A percentile compares a stretch with the other conserved stretches of the same genome.
phyloP scores from a whole-genome alignment of 2,888 invertebrate genomes.

The Villa cingulata region DNA sequence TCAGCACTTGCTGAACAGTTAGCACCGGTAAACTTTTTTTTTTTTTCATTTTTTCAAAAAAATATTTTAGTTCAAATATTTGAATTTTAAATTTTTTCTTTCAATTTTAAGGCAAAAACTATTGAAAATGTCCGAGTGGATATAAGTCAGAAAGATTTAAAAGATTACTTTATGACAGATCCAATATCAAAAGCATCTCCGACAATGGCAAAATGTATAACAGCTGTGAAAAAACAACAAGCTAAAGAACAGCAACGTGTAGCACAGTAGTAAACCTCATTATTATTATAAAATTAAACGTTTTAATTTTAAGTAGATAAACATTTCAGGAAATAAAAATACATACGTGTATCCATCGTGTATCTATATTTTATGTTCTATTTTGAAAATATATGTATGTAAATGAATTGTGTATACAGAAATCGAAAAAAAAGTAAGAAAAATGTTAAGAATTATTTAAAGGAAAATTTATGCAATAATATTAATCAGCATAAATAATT shows the following conservation, averaged over 20 bases:
- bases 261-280: neutral
- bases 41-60: too few species aligned
- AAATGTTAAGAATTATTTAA: too few species aligned
- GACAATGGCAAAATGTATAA: conserved; percentile 97
- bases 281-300: too few species aligned
- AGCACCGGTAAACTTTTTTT: conserved; percentile 44
- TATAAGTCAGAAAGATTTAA: conserved; percentile 60
- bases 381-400: too few species aligned
- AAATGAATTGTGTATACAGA: too few species aligned
- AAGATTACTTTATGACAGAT: conserved; percentile 92
- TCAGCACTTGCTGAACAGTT: conserved; percentile 67
- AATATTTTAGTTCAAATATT: neutral
- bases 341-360: too few species aligned
- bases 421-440: too few species aligned
- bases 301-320: too few species aligned
- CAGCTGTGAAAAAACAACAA: conserved; percentile 60
- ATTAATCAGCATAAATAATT: too few species aligned
- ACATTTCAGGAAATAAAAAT: too few species aligned
- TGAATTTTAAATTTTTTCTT: neutral
- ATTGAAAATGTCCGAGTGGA: conserved; percentile 47
- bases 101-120: conserved; percentile 31
- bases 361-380: too few species aligned
- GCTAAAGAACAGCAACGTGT: neutral
- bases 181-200: conserved; percentile 89
- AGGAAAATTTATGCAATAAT: too few species aligned